phyloP scores from a whole-genome alignment of 2,113 vertebrate species.

The Conger conger region DNA sequence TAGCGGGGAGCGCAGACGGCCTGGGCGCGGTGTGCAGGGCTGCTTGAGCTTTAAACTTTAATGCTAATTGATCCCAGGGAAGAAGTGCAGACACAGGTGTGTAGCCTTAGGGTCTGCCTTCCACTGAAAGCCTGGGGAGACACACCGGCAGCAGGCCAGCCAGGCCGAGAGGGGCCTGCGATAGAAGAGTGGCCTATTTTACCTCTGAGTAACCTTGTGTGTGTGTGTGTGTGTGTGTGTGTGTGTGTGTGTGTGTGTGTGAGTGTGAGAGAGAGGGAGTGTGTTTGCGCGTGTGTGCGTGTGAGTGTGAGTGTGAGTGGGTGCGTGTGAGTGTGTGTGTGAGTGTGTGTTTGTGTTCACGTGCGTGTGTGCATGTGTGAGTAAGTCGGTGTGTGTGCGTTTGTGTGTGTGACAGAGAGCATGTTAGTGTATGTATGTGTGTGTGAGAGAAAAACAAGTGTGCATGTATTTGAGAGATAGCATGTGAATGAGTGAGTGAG shows the following conservation, averaged over 20 bases:
- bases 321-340: slow-evolving; percentile 29
- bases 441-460: neutral
- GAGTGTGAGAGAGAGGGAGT: slow-evolving; percentile 40
- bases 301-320: slow-evolving; percentile 43
- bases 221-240: slow-evolving; percentile 43
- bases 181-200: slow-evolving; percentile 47
- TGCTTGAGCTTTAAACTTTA: slow-evolving; percentile 61
- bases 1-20: neutral
- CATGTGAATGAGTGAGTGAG: neutral
- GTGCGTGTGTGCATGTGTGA: slow-evolving; percentile 1
- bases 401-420: neutral
- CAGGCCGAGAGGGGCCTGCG: no score
- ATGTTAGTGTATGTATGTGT: neutral
- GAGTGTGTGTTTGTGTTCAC: neutral
- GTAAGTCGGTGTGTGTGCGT: neutral
- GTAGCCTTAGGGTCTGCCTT: slow-evolving; percentile 59
- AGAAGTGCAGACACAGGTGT: slow-evolving; percentile 69
- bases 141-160: slow-evolving; percentile 50
- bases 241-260: slow-evolving; percentile 19
- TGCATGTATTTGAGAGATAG: neutral
- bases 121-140: slow-evolving; percentile 53
- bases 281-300: slow-evolving; percentile 41
- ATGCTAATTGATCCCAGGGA: slow-evolving; percentile 75
- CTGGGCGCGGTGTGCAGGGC: slow-evolving; percentile 14
- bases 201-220: slow-evolving; percentile 29